Base-by-base conservation (phyloP, 2,113 vertebrate species). In the Pionites leucogaster region DNA sequence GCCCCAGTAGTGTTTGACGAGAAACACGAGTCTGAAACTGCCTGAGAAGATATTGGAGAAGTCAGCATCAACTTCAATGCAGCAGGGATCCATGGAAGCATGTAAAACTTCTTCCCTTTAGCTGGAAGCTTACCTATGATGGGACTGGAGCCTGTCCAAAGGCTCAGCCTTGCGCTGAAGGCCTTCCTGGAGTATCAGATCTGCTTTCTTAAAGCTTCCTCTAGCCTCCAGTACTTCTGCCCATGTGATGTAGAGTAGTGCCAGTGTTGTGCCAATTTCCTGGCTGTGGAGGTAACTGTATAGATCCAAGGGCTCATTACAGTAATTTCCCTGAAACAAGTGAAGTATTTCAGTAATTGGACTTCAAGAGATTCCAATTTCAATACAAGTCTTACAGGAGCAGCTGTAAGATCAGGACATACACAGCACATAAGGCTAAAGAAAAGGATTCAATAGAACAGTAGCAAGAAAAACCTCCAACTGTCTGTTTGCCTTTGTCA, bases 171-270 rank as follows among this genome's bases (percentile, higher is more conserved):
- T 97, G 77, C 91, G 97, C 84, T 98, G 98, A 72, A 99, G 96
- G 7, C 99, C 99, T 55, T 99, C 98, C 90, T 99, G 99, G 94
- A 98, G 99, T 80, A 99, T 95, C 23, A 94, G 60, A 94, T 99
- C 99, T 35, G 99, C 99, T 98, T 98, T 98, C 92, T 98, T 98
- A 82, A 96, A 98, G 75, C 98, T 99, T 63, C 98, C 99, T 86
- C 98, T 98, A 59, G 98, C 98, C 97, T 99, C 99, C 13, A 99
- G 98, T 37, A 98, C 98, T 94, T 99, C 99, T 77, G 99, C 99
- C 99, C 99, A 99, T 5, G 99, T 98, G 20, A 99, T 99, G 94
- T 99, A 99, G 67, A 99, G 97, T 25, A 96, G 97, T 9, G 99
- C 98, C 75, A 98, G 98, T 3, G 97, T 97, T 50, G 98, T 92